Percentiles rank a stretch among this genome's conserved stretches.
These are phyloP conservation scores for Ceratitis capitata DNA, from an alignment of 1,140 invertebrate genomes.

Conservation along the genomic window DNA sequence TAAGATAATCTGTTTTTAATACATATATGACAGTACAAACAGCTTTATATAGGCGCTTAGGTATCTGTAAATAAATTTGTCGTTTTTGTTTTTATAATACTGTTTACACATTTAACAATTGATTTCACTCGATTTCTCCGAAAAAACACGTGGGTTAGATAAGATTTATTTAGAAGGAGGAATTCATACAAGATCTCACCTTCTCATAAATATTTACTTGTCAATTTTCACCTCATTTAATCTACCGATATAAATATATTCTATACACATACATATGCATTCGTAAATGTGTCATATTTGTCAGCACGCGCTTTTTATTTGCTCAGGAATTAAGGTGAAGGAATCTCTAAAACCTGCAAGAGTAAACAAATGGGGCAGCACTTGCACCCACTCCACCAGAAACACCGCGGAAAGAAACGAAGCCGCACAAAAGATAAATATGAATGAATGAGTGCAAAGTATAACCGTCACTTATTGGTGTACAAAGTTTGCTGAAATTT, in stretches of 20 bases:
- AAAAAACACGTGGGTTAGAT: not conserved
- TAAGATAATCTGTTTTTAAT: too few relatives aligned
- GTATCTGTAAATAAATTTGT: too few relatives aligned
- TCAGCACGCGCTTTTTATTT: not conserved
- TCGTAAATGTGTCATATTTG: not conserved
- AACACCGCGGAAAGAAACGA: not conserved
- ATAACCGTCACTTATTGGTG: too few relatives aligned
- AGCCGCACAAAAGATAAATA: not conserved
- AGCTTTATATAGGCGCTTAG: too few relatives aligned
- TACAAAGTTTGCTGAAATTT: too few relatives aligned
- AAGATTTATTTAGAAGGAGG: not conserved
- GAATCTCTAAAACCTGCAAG: not conserved
- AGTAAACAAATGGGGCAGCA: slow-evolving; percentile 13
- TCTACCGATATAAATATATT: not conserved
- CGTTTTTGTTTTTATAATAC: too few relatives aligned
- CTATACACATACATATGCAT: not conserved
- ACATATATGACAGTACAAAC: too few relatives aligned
- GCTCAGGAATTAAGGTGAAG: not conserved
- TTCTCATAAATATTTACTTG: not conserved
- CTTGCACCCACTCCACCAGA: not conserved
- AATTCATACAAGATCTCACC: not conserved
- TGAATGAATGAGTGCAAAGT: not conserved
- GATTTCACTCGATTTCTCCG: not conserved
- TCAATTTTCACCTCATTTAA: not conserved
- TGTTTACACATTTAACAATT: not conserved